Evolutionary conservation across 2,113 vertebrate species (phyloP), one percentile per base, ranked within the genome.

Genomic region (Leptosomus discolor): DNA sequence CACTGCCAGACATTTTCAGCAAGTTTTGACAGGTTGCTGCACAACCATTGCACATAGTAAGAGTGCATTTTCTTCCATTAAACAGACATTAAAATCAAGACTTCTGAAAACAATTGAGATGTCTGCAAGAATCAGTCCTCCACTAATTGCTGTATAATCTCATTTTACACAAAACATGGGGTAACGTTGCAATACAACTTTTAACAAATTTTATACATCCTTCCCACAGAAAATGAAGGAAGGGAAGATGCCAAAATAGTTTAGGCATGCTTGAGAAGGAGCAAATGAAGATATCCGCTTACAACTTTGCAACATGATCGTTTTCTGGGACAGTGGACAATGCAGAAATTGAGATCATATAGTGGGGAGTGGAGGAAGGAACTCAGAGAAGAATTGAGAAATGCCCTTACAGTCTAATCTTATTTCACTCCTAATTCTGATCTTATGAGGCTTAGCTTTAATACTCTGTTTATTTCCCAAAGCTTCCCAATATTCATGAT

Each of bases 331-430:
- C 41, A 82, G 1, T 30, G 18, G 45, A 50, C 43, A 68, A 45
- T 23, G 36, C 9, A 51, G 7, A 68, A 85, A 85, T 34, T 70
- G 30, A 88, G 48, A 53, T 30, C 6, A 9, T 32, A 15, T 58
- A 43, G 16, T 0, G 2, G 1, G 1, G 15, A 16, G 6, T 14
- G 11, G 9, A 7, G 9, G 4, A 2, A 6, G 13, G 18, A 74
- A 29, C 34, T 70, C 26, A 29, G 22, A 77, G 16, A 9, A 36
- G 24, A 34, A 15, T 0, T 61, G 45, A 61, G 43, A 85, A 92
- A 64, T 2, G 6, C 2, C 1, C 4, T 24, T 56, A 9, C 15
- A 21, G 51, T 82, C 15, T 85, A 69, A 69, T 57, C 19, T 29
- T 68, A 19, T 75, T 91, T 84, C 11, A 37, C 5, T 85, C 34